Conservation (phyloP, 1,140 invertebrate species). For the Apocrypta bakeri region DNA sequence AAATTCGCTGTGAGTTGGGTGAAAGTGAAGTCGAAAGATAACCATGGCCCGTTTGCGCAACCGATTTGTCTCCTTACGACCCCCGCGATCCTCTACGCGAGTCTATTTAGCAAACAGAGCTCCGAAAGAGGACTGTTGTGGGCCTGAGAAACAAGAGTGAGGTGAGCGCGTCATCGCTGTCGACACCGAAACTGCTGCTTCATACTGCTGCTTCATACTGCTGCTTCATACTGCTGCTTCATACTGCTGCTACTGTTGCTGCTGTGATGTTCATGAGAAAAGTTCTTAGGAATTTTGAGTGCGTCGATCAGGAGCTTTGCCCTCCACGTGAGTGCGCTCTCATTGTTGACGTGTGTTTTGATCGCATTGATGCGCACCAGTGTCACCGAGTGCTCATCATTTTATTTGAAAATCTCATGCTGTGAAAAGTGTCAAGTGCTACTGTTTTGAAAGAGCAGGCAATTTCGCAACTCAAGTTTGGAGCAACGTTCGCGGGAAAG, state of each 20-base stretch:
- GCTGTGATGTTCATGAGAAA: neutral
- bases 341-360: neutral
- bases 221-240: too few species aligned
- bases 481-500: neutral
- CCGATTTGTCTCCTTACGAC: too few species aligned
- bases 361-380: neutral
- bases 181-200: too few species aligned
- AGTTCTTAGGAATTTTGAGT: neutral
- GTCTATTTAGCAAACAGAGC: neutral
- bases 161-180: neutral
- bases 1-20: neutral
- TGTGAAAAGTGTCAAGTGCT: neutral
- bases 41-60: too few species aligned
- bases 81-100: too few species aligned
- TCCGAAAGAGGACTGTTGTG: conserved; percentile 16
- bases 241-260: neutral
- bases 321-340: neutral
- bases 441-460: neutral
- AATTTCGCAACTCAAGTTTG: neutral
- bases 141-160: conserved; percentile 6
- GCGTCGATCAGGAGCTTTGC: neutral
- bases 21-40: conserved; percentile 19
- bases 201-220: too few species aligned
- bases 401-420: too few species aligned
- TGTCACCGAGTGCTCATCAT: neutral